Conservation (phyloP, 53 echinoderm and acorn worm genomes). For the Temnopleurus reevesii region DNA sequence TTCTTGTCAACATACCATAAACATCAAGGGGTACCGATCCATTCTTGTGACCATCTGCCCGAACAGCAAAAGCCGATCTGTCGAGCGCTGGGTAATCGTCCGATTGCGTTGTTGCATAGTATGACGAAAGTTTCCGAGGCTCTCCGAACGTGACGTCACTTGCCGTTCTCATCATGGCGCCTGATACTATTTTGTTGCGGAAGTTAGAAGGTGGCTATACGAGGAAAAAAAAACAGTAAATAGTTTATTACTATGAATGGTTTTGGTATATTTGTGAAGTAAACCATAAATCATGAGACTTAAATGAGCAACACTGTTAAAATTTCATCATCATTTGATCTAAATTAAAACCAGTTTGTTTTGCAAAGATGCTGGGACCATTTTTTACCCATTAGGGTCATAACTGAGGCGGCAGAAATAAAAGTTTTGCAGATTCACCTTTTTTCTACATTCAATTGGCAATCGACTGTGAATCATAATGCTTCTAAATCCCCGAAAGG, state of each 20-base stretch:
- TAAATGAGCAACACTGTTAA: no score
- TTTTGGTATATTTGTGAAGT: no score
- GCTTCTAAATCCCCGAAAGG: no score
- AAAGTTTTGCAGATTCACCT: no score
- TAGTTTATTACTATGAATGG: not conserved
- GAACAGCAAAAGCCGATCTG: constrained; percentile 42
- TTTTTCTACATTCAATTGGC: no score
- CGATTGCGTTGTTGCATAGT: constrained; percentile 86
- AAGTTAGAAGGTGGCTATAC: constrained; percentile 79
- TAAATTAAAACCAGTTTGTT: no score
- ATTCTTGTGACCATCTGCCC: constrained; percentile 4
- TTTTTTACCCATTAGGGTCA: no score
- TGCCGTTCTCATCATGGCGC: constrained; percentile 82
- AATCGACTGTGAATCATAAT: no score
- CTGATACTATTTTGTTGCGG: constrained; percentile 77
- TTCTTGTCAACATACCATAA: constrained; percentile 16
- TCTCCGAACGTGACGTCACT: constrained; percentile 91
- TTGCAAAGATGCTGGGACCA: no score
- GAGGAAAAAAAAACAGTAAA: not conserved
- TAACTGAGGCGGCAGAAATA: no score
- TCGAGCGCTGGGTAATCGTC: constrained; percentile 75
- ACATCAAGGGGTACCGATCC: constrained; percentile 15
- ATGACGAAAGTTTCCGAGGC: constrained; percentile 65
- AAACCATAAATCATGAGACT: no score
- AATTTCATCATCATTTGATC: no score